Base-by-base conservation (phyloP, 2,888 invertebrate genomes). In the Pterobdella sp. region DNA sequence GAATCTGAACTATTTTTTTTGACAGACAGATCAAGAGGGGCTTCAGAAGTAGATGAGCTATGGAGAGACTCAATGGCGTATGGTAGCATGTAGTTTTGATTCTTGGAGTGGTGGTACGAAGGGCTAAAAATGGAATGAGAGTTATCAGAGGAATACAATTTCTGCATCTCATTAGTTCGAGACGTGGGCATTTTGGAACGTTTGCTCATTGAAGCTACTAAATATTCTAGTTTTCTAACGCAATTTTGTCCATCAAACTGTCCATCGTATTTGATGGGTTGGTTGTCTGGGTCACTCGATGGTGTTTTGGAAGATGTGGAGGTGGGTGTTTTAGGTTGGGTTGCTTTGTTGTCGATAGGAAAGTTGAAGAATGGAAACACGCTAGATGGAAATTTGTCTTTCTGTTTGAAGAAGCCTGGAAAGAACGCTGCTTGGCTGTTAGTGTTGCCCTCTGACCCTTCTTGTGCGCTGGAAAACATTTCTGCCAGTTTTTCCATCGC, bases 21-120 rank as follows among this genome's bases (percentile, higher is more conserved):
- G 36, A 72, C 60, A 3, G 76, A 76, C 64, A 77, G 68, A 64
- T 77, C 77, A 49, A 77, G 64, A 32, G 76, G 74, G 49, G 74
- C 64, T 35, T 72, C 72, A 26, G 32, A 22, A 35, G 70, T 7
- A 14, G 31, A 7, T 32, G 26, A 56, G 52, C 22, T 52, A 32
- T 32, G 7, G 18, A 70, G 70, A 52, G 70, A 36, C 14, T 70
- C 70, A 18, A 70, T 32, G n/a, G 70, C 49, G 52, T 32, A 70
- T 3, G 70, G 70, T 31, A 32, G 49, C 56, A 70, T 52, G 52
- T 70, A 70, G 31, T 56, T 70, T 32, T 70, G 70, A 29, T 49
- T 52, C 52, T 70, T 70, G 52, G 1, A 52, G 31, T 70, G 70
- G 56, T 10, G 0, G 70, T 70, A 70, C n/a, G 70, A 26, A 31